Base-by-base conservation (phyloP, 2,797 vertebrate genomes). In the Simalia tracyae region DNA sequence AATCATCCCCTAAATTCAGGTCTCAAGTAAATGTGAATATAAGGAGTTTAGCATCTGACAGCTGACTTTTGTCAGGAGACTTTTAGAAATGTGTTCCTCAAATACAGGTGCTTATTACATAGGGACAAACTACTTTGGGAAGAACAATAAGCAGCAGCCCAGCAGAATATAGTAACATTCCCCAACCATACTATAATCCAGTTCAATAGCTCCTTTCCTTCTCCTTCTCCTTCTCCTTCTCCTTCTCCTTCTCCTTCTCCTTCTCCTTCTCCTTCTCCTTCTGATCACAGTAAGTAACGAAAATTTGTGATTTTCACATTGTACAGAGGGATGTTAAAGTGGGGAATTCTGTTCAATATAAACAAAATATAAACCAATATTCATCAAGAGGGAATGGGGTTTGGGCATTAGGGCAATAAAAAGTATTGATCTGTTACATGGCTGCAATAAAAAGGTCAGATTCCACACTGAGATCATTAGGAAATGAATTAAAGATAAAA, bases 11-110 rank as follows among this genome's bases (percentile, higher is more conserved):
- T 84, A 61, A 93, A 86, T 86, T 90, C 88, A 57, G 59, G 8
- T 36, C 36, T 84, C 89, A 36, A 28, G 12, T 94, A 92, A 76
- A 88, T 92, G 50, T 81, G 24, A 76, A 59, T 89, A 56, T 8
- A 42, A 12, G 88, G 7, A 61, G 3, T 88, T 54, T 57, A 12
- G 87, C 61, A 60, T 28, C 56, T 15, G 60, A 81, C 42, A 59
- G 54, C 56, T 81, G 61, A 84, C 8, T 88, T 1, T 76, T 89
- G 92, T 89, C 61, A 8, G 63, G 87, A 57, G 86, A 91, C 76
- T 81, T 64, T 36, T 60, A 86, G 64, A 88, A 59, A 76, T 57
- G 7, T 63, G 36, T 63, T 85, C 10, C 64, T n/a, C 8, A 28
- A 19, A 87, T 50, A 56, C 42, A 87, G 64, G 46, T 87, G 22